phyloP scores from a whole-genome alignment of 1,140 invertebrate genomes.

The Pteromalus puparum region DNA sequence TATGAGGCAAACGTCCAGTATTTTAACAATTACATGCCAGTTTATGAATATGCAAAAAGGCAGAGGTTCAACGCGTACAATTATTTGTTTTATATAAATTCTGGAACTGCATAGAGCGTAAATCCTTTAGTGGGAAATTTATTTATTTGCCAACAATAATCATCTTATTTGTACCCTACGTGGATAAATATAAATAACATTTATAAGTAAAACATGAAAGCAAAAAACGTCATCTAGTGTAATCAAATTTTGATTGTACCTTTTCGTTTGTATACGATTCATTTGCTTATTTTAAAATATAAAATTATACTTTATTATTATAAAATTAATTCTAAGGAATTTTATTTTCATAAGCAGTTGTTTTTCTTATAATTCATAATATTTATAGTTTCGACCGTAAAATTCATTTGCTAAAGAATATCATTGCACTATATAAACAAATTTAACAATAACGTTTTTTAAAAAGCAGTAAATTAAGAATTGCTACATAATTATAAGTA shows the following conservation, averaged over 20 bases:
- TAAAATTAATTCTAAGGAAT: background rate
- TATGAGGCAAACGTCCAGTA: background rate
- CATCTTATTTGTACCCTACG: conserved; percentile 27
- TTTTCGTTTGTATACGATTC: background rate
- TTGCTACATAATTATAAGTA: conserved; percentile 8
- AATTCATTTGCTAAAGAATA: conserved; percentile 4
- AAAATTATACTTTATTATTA: background rate
- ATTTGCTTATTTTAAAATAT: conserved; percentile 18
- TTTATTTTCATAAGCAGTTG: background rate
- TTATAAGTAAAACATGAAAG: conserved; percentile 15
- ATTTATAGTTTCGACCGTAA: background rate
- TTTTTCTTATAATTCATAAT: background rate
- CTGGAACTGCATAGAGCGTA: background rate
- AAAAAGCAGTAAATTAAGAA: conserved; percentile 14
- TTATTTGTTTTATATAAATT: background rate
- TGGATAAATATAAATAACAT: conserved; percentile 25
- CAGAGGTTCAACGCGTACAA: background rate
- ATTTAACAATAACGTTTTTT: background rate
- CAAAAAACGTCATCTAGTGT: background rate
- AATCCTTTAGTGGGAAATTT: background rate
- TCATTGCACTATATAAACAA: background rate
- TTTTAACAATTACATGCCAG: background rate
- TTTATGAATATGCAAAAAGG: background rate
- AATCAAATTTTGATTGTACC: conserved; percentile 21
- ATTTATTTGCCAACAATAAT: conserved; percentile 19